These are phyloP conservation scores for Conistra vaccinii DNA, from an alignment of 2,888 invertebrate genomes.

Conservation along the genomic window DNA sequence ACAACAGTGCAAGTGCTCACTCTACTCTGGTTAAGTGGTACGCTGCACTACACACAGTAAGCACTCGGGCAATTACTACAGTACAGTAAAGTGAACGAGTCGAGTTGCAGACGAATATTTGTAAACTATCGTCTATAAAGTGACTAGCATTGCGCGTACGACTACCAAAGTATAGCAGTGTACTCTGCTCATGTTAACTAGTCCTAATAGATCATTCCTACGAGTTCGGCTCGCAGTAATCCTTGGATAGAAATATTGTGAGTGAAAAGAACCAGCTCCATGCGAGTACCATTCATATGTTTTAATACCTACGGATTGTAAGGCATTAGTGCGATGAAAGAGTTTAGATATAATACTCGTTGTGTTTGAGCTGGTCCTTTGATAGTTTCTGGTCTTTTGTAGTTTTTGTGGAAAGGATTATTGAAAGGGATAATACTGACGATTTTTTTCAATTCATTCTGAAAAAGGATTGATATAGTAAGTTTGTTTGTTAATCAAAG, in stretches of 20 bases:
- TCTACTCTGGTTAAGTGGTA: constrained; percentile 35
- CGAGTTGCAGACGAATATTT: constrained; percentile 44
- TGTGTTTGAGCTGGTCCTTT: constrained; percentile 17
- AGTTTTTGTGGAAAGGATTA: constrained; percentile 13
- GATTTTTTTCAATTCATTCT: background rate
- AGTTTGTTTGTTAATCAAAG: constrained; percentile 4
- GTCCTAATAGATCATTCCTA: constrained; percentile 10
- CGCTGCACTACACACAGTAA: constrained; percentile 39
- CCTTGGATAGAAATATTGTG: constrained; percentile 21
- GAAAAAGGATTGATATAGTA: background rate
- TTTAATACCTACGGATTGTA: constrained; percentile 15
- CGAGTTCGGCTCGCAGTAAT: constrained; percentile 32
- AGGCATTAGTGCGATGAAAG: constrained; percentile 33
- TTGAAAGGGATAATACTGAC: background rate
- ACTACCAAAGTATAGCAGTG: background rate
- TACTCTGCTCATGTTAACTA: constrained; percentile 22
- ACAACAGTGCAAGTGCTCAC: constrained; percentile 32
- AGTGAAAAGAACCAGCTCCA: constrained; percentile 40
- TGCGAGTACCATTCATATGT: constrained; percentile 21
- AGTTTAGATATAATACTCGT: constrained; percentile 17
- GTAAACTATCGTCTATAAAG: constrained; percentile 16
- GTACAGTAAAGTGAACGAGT: constrained; percentile 35
- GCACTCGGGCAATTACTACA: constrained; percentile 54
- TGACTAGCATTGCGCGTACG: constrained; percentile 1
- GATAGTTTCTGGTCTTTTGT: constrained; percentile 20